These are phyloP conservation scores for Neoaliturus tenellus DNA, from an alignment of 2,888 invertebrate genomes.

Conservation along the genomic window DNA sequence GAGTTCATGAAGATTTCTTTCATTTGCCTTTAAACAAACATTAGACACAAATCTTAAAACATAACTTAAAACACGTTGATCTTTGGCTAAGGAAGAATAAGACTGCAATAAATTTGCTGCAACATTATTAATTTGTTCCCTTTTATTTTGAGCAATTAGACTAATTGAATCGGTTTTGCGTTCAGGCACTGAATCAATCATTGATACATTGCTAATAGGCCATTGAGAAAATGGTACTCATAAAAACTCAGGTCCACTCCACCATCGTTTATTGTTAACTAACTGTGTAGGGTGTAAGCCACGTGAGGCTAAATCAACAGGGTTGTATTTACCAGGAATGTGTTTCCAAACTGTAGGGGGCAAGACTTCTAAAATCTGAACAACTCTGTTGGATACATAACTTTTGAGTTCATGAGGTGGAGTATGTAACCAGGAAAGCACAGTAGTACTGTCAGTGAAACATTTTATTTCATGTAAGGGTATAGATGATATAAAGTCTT, in stretches of 20 bases:
- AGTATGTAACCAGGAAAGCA: neutral
- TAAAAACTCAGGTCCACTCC: neutral
- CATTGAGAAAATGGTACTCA: neutral
- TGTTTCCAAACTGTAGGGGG: neutral
- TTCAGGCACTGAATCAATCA: no score
- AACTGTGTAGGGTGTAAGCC: neutral
- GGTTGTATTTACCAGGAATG: neutral
- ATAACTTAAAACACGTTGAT: neutral
- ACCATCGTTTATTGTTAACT: neutral
- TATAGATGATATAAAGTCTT: no score
- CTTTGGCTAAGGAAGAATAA: neutral
- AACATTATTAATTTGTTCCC: neutral
- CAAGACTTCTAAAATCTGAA: neutral
- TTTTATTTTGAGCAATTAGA: no score
- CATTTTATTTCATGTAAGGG: neutral
- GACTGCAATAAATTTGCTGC: neutral
- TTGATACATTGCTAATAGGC: neutral
- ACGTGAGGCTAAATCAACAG: neutral
- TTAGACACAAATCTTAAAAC: constrained; percentile 8
- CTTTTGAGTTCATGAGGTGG: neutral
- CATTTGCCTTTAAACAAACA: neutral
- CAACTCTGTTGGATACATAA: neutral
- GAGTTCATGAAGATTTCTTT: neutral
- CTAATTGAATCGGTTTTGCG: no score
- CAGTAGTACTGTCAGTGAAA: constrained; percentile 2